Conservation (phyloP, 2,797 vertebrate genomes). For the Channallabes apus region DNA sequence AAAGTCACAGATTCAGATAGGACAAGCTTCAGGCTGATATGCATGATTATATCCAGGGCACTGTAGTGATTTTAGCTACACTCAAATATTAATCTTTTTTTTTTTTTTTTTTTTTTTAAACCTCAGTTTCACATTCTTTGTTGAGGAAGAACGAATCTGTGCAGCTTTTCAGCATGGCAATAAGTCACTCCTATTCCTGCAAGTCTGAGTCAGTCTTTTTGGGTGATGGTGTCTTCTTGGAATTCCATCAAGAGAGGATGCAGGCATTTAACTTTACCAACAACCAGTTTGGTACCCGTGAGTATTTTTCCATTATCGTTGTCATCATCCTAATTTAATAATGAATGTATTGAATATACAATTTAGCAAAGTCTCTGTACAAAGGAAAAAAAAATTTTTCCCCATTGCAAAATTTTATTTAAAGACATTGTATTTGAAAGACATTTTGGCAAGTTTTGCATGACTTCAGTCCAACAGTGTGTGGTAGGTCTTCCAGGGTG, state of each 20-base stretch:
- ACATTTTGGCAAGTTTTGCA: not conserved
- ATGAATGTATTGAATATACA: not conserved
- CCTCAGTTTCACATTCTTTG: not conserved
- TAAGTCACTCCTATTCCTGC: conserved; percentile 73
- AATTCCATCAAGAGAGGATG: conserved; percentile 55
- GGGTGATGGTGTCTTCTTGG: conserved; percentile 62
- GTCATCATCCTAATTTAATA: not conserved
- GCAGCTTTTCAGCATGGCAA: conserved; percentile 60
- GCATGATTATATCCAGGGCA: not conserved
- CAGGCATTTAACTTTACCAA: conserved; percentile 73
- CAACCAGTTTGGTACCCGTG: conserved; percentile 63
- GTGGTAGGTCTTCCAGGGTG: not conserved
- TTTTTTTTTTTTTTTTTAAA: conserved; percentile 33
- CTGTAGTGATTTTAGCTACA: not conserved
- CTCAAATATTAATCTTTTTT: not conserved
- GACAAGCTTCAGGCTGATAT: not conserved
- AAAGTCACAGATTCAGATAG: not conserved
- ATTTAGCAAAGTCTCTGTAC: not conserved
- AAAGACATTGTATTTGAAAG: not conserved
- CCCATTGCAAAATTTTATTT: not conserved
- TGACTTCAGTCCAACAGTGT: not conserved
- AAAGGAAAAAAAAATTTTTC: not conserved
- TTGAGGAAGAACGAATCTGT: conserved; percentile 23
- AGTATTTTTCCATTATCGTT: conserved; percentile 50
- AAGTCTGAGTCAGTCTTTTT: conserved; percentile 55